These are phyloP conservation scores for Papilio machaon DNA, from an alignment of 1,140 invertebrate genomes.

Conservation along the genomic window DNA sequence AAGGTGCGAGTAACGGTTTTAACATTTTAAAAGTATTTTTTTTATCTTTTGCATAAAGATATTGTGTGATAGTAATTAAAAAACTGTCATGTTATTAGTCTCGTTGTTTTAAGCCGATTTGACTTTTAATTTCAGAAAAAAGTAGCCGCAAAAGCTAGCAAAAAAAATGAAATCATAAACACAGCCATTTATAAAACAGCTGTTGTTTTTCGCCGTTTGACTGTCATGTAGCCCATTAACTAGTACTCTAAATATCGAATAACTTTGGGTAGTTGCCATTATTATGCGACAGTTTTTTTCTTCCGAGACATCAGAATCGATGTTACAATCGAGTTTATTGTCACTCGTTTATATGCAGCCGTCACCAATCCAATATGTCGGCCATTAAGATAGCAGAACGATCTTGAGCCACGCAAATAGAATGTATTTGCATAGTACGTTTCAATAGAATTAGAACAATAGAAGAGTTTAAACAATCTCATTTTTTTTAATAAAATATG, in stretches of 20 bases:
- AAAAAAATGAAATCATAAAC: background rate
- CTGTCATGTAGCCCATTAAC: background rate
- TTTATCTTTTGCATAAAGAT: too few relatives aligned
- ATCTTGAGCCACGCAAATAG: background rate
- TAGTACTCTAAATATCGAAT: background rate
- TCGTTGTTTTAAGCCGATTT: too few relatives aligned
- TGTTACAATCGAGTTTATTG: conserved; percentile 11
- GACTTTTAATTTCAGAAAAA: background rate
- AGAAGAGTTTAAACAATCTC: background rate
- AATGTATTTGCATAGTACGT: background rate
- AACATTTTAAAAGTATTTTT: background rate
- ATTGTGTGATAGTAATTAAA: background rate
- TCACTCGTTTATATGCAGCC: background rate
- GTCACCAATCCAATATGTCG: background rate
- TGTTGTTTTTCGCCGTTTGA: background rate
- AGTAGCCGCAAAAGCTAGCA: background rate
- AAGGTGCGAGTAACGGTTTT: background rate
- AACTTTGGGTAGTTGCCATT: conserved; percentile 8
- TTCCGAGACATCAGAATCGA: background rate
- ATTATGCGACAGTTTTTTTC: background rate
- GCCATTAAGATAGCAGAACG: background rate
- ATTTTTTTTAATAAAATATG: background rate
- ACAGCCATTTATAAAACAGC: background rate
- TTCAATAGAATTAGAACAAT: conserved; percentile 1
- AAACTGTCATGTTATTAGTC: background rate